Percentiles rank a stretch among this genome's conserved stretches.
Conservation (phyloP, 2,113 vertebrate species). For the Addax nasomaculatus region DNA sequence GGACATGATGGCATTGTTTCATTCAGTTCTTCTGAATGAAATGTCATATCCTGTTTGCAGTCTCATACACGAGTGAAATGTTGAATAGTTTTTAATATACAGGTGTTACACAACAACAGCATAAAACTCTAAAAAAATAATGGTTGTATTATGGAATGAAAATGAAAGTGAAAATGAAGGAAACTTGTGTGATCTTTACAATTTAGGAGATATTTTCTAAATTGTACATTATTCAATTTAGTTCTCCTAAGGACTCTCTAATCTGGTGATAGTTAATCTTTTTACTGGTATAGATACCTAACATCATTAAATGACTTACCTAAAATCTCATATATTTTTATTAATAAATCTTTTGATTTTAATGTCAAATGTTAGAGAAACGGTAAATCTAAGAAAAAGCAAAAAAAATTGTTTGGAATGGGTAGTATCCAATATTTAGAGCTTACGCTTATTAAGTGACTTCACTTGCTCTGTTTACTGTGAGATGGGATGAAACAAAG, state of each 20-base stretch:
- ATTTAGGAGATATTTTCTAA: neutral
- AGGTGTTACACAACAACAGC: neutral
- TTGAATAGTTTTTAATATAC: constrained; percentile 23
- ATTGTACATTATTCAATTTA: neutral
- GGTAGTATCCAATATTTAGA: neutral
- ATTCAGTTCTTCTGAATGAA: constrained; percentile 42
- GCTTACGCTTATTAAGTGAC: neutral
- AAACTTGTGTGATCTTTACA: neutral
- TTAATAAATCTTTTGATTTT: neutral
- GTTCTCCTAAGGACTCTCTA: neutral
- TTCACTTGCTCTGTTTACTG: neutral
- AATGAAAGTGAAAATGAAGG: neutral
- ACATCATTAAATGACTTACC: neutral
- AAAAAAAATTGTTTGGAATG: neutral
- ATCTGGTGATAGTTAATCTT: neutral
- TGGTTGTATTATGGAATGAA: neutral
- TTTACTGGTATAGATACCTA: neutral
- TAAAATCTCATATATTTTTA: neutral
- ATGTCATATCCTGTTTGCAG: neutral
- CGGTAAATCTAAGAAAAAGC: neutral
- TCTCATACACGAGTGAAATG: constrained; percentile 30
- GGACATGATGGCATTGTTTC: neutral
- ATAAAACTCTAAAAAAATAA: neutral
- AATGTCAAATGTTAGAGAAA: neutral
- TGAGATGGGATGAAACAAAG: neutral